Base-by-base conservation (phyloP, 2,888 invertebrate genomes). In the Callimorpha dominula region DNA sequence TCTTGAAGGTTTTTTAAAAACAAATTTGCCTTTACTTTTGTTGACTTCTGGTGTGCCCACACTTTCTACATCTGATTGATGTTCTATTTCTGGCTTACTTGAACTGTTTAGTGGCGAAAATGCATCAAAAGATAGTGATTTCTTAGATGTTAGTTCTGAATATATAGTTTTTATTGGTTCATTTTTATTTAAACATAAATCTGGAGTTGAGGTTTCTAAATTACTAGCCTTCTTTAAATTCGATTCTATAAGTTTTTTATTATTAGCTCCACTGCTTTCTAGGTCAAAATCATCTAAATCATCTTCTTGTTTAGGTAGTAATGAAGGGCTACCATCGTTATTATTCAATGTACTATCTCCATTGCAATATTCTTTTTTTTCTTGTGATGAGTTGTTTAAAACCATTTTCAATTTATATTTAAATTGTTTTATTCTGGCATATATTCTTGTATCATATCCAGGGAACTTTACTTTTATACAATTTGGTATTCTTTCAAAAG, bases 401-500 rank as follows among this genome's bases (percentile, higher is more conserved):
- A 87, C 87, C 70, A 81, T 83, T 89, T 96, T 97, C 7, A 97
- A 91, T 86, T 97, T 97, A 79, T 96, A 95, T 74, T 96, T 95
- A 65, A 97, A 88, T 57, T 93, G 91, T 91, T 96, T 97, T 11
- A 97, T 89, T 86, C 96, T 96, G 1, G 94, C 89, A 85, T 96
- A 97, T 11, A 95, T 94, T 63, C 91, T 93, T 40, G 90, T 89
- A 80, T 97, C 96, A 85, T 97, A 97, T 0, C 97, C 96, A 4
- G 96, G 96, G 70, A 97, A 96, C 78, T 96, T 95, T 80, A 96
- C 94, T 78, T 97, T 96, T 62, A 97, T 95, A 77, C 96, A 93
- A 17, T 96, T 91, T 1, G 97, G 97, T 81, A 97, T 96, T 90
- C 96, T 96, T 81, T 97, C 96, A 79, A 97, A 96, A 0, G 97